These are phyloP conservation scores for Bursaphelenchus okinawaensis DNA, from an alignment of 2,888 invertebrate genomes.

Conservation along the genomic window DNA sequence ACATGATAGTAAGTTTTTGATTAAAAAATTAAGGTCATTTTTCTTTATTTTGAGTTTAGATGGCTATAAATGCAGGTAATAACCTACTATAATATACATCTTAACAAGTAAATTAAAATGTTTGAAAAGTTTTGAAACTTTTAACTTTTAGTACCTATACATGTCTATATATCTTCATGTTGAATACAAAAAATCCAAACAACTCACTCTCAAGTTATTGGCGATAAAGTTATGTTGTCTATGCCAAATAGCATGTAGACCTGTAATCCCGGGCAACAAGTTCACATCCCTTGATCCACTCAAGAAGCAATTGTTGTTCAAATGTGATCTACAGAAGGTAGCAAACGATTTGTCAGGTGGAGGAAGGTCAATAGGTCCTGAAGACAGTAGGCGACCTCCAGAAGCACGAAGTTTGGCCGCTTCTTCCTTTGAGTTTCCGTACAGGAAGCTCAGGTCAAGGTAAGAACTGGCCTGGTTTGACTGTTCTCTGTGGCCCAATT, in stretches of 20 bases:
- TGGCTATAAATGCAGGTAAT: too few relatives aligned
- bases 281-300: constrained; percentile 52
- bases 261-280: constrained; percentile 46
- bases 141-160: too few relatives aligned
- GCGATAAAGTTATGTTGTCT: constrained; percentile 56
- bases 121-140: too few relatives aligned
- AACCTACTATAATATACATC: not conserved
- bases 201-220: constrained; percentile 33
- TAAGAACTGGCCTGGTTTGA: constrained; percentile 88
- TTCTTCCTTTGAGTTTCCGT: constrained; percentile 62
- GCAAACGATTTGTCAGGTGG: constrained; percentile 21
- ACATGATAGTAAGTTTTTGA: too few relatives aligned
- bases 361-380: constrained; percentile 24
- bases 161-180: too few relatives aligned
- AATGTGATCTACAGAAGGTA: constrained; percentile 26
- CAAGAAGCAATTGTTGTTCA: constrained; percentile 26
- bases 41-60: not conserved
- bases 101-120: too few relatives aligned
- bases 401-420: constrained; percentile 13
- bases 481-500: constrained; percentile 69
- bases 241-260: constrained; percentile 53
- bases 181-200: not conserved
- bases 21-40: not conserved
- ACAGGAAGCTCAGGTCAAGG: constrained; percentile 72
- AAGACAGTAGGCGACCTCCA: constrained; percentile 23